Evolutionary conservation across 2,797 vertebrate genomes (phyloP), one percentile per base, ranked within the genome.

Genomic region (Sphaeramia orbicularis): DNA sequence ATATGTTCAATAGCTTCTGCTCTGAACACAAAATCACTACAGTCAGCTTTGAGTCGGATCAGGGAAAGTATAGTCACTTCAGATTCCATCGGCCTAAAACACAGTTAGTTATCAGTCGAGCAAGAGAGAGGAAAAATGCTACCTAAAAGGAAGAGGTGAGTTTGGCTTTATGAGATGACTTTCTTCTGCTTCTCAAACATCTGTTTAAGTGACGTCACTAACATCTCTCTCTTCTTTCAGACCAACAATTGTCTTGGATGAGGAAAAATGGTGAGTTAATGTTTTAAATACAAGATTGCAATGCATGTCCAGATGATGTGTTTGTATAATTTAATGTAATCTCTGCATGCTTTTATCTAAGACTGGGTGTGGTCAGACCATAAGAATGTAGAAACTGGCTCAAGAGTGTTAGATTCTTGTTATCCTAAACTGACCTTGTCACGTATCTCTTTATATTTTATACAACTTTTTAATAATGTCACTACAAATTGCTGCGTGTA

Each of bases 231-330:
- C 47, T 76, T 48, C 40, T 90, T 92, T 65, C 86, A 95, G 94
- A 74, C 90, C 83, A 2, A 69, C 89, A 1, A 83, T 94, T 8
- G 91, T 92, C 67, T 49, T 88, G 0, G 94, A 95, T 7, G 94
- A 95, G 53, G 94, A 95, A 15, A 95, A 95, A 90, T 92, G 90
- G 94, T 95, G 54, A 93, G 92, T 92, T 30, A 5, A 37, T 32
- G 19, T 47, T 42, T 30, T 21, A 0, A 13, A 12, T 41, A 0
- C 30, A 43, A 43, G 3, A 74, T 3, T 2, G 6, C 32, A 24
- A n/a, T 30, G 21, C 56, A 21, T 53, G 21, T n/a, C 16, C 51
- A 16, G 41, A 4, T 10, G 5, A 63, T 74, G 0, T 32, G 5
- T 48, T 13, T 18, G 2, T 24, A 15, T 11, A 67, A 1, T 38